Conservation (phyloP, 2,797 vertebrate genomes). For the Oreochromis mossambicus region DNA sequence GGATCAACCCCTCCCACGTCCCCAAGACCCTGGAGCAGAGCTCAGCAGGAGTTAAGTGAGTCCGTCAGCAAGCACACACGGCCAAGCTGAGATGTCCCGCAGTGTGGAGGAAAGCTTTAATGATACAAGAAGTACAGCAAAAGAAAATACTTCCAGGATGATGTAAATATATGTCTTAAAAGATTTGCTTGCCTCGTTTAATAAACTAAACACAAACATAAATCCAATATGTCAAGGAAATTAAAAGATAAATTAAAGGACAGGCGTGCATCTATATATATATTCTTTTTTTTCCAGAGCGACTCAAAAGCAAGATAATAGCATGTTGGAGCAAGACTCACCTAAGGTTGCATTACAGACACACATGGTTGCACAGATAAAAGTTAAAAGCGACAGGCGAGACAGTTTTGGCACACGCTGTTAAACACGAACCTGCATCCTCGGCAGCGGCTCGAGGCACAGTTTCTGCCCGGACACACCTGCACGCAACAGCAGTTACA, state of each 20-base stretch:
- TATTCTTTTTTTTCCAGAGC: background rate
- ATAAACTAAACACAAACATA: background rate
- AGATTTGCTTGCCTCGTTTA: background rate
- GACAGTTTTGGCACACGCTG: slow-evolving; percentile 51
- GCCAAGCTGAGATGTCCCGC: background rate
- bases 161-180: background rate
- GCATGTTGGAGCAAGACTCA: slow-evolving; percentile 52
- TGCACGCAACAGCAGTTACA: slow-evolving; percentile 18
- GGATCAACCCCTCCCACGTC: slow-evolving; percentile 23
- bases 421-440: slow-evolving; percentile 52
- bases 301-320: background rate
- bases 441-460: slow-evolving; percentile 25
- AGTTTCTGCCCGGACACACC: slow-evolving; percentile 29
- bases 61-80: slow-evolving; percentile 20
- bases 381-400: slow-evolving; percentile 12
- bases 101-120: background rate
- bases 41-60: slow-evolving; percentile 23
- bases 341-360: slow-evolving; percentile 51
- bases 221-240: background rate
- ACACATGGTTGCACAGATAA: slow-evolving; percentile 49
- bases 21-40: slow-evolving; percentile 3
- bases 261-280: background rate
- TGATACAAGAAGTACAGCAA: background rate
- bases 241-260: background rate
- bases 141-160: slow-evolving; percentile 4